These are phyloP conservation scores for Rhynchonycteris naso DNA, from an alignment of 2,797 vertebrate species.

Conservation along the genomic window DNA sequence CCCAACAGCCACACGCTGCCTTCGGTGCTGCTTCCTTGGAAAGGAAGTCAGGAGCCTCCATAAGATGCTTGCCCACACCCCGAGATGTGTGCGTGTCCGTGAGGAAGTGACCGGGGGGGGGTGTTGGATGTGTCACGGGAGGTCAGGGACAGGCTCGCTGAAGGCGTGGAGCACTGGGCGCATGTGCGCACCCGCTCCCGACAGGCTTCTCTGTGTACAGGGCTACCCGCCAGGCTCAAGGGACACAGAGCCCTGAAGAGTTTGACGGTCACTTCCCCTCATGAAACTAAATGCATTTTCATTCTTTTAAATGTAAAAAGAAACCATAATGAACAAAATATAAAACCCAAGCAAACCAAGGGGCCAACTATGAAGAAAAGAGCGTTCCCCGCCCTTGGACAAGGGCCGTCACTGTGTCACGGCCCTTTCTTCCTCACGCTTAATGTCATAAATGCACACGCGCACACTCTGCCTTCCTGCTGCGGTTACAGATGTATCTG, in stretches of 20 bases:
- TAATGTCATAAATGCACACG: not conserved
- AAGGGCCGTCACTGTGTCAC: not conserved
- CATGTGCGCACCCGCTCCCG: accelerated
- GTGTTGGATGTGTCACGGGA: not conserved
- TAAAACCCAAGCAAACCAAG: not conserved
- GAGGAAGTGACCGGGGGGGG: not conserved
- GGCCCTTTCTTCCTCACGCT: not conserved
- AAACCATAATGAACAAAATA: not conserved
- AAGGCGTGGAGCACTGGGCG: no score
- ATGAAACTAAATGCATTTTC: slow-evolving; percentile 22
- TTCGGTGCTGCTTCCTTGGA: not conserved
- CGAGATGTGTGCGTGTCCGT: not conserved
- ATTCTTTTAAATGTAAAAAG: slow-evolving; percentile 11
- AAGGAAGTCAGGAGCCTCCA: not conserved
- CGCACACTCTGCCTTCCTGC: not conserved
- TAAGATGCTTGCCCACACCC: not conserved
- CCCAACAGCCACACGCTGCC: not conserved
- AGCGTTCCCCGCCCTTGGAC: not conserved
- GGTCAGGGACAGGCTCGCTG: not conserved
- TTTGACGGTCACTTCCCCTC: not conserved
- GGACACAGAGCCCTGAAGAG: not conserved
- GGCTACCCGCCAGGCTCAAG: not conserved
- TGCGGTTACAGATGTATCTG: not conserved
- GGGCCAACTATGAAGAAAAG: not conserved
- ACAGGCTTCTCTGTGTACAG: not conserved